Conservation (phyloP, 2,888 invertebrate genomes). For the Heliconius ismenius region DNA sequence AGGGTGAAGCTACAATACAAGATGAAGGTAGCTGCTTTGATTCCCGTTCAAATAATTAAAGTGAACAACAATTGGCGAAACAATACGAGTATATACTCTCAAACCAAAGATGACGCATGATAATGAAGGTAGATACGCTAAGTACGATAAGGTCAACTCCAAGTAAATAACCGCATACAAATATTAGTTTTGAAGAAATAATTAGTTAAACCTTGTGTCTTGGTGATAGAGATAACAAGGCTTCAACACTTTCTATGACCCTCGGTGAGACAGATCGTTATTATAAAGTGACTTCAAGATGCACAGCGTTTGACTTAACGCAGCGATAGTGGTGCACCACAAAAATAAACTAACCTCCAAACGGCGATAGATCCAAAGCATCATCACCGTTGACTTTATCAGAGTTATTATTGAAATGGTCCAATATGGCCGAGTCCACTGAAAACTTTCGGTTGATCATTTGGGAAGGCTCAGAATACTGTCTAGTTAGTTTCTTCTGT, state of each 20-base stretch:
- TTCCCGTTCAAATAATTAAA: not conserved
- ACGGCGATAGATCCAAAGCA: slow-evolving; percentile 46
- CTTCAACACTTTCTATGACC: slow-evolving; percentile 7
- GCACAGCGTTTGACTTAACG: not conserved
- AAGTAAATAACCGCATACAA: not conserved
- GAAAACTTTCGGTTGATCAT: slow-evolving; percentile 63
- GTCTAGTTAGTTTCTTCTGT: slow-evolving; percentile 66
- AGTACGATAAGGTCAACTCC: slow-evolving; percentile 12
- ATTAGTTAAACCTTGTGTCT: not conserved
- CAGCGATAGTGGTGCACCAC: not conserved
- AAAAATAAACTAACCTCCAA: slow-evolving; percentile 56
- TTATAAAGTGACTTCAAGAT: not conserved
- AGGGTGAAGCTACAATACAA: not conserved
- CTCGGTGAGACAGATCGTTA: not conserved
- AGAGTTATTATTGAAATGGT: slow-evolving; percentile 52
- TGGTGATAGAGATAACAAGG: not conserved
- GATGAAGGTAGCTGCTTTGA: not conserved
- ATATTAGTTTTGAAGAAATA: not conserved
- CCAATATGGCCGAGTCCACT: slow-evolving; percentile 66
- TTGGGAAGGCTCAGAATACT: slow-evolving; percentile 62
- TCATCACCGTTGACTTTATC: slow-evolving; percentile 38
- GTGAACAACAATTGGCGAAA: not conserved
- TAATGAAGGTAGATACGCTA: not conserved
- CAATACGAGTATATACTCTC: too few species aligned
- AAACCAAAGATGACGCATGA: slow-evolving; percentile 7